Evolutionary conservation across 1,140 invertebrate species (phyloP).

Genomic region (Sycobia sp.): DNA sequence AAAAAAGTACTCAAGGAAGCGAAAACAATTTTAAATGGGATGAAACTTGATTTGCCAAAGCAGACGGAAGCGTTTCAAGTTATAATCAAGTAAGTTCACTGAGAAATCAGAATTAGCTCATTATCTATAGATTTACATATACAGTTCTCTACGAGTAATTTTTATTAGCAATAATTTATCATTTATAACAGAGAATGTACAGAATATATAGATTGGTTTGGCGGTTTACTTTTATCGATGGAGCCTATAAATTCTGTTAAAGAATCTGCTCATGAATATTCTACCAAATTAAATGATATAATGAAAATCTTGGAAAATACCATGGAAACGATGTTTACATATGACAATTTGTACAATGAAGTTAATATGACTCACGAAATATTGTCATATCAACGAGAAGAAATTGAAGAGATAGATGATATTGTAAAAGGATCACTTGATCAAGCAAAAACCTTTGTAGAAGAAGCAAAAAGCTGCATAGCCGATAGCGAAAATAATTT

Average conservation of each 20-base stretch:
- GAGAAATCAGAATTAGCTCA: too few relatives aligned
- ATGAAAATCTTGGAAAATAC: slow-evolving; percentile 47
- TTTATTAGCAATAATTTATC: too few relatives aligned
- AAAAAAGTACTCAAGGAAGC: slow-evolving; percentile 67
- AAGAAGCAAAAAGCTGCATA: slow-evolving; percentile 47
- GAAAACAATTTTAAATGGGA: slow-evolving; percentile 61
- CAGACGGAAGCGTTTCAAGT: slow-evolving; percentile 55
- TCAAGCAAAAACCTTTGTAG: slow-evolving; percentile 47
- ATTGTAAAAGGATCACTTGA: slow-evolving; percentile 41
- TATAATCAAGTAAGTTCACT: slow-evolving; percentile 56
- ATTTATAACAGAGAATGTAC: slow-evolving; percentile 38
- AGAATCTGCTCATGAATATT: slow-evolving; percentile 47
- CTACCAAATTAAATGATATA: slow-evolving; percentile 49
- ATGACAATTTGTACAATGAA: slow-evolving; percentile 51
- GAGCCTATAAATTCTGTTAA: slow-evolving; percentile 54
- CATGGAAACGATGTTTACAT: slow-evolving; percentile 52
- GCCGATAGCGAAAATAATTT: slow-evolving; percentile 53
- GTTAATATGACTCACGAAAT: slow-evolving; percentile 46
- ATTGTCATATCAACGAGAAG: slow-evolving; percentile 37
- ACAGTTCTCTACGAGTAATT: too few relatives aligned
- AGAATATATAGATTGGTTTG: slow-evolving; percentile 55
- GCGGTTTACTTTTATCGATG: slow-evolving; percentile 53
- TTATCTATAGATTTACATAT: too few relatives aligned
- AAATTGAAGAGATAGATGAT: slow-evolving; percentile 40
- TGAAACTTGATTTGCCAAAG: slow-evolving; percentile 62